A percentile compares a stretch with the other conserved stretches of the same genome.
Evolutionary conservation across 2,888 invertebrate species (phyloP).

Genomic region (Molorchus minor): DNA sequence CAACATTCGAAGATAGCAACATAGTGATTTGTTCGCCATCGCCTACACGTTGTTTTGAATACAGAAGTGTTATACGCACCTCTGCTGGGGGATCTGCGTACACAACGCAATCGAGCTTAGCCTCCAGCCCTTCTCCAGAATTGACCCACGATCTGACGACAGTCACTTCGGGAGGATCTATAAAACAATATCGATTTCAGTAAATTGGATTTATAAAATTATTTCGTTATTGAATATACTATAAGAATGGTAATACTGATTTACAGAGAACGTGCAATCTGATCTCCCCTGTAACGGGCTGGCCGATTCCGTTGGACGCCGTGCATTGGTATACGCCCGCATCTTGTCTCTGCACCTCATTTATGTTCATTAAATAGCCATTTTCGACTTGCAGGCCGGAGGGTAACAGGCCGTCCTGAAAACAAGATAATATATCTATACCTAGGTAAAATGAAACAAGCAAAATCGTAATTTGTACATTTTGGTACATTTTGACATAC

Average conservation of each 20-base stretch:
- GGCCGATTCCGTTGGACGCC: constrained; percentile 64
- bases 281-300: constrained; percentile 61
- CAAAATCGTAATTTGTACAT: no score
- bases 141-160: constrained; percentile 71
- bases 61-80: no score
- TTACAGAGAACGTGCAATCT: constrained; percentile 62
- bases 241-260: constrained; percentile 34
- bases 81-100: constrained; percentile 68
- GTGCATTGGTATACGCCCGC: constrained; percentile 65
- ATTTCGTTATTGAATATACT: no score
- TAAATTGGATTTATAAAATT: no score
- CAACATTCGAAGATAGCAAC: no score
- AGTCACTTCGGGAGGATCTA: constrained; percentile 72
- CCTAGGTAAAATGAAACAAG: not conserved
- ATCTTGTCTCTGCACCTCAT: constrained; percentile 61
- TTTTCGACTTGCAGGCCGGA: constrained; percentile 61
- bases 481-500: no score
- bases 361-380: constrained; percentile 60
- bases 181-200: constrained; percentile 8
- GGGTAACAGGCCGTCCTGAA: constrained; percentile 60
- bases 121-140: constrained; percentile 70
- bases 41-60: no score
- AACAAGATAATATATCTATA: constrained; percentile 22
- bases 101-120: constrained; percentile 70
- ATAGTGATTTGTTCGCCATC: no score